phyloP scores from a whole-genome alignment of 2,888 invertebrate genomes.

The Rhopalosiphum nymphaeae region DNA sequence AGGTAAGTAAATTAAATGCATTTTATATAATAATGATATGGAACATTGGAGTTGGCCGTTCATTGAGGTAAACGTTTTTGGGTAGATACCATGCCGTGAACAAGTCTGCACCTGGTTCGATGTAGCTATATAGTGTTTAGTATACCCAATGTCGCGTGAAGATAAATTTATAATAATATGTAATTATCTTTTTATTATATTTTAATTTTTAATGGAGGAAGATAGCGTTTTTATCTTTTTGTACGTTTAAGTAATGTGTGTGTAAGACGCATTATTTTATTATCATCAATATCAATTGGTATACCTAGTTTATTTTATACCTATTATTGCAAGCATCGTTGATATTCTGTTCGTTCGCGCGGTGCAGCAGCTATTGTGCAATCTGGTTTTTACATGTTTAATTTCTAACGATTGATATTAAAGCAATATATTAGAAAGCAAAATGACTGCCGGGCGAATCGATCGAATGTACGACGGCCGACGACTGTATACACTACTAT shows the following conservation, averaged over 20 bases:
- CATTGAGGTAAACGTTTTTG: neutral
- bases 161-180: neutral
- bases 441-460: constrained; percentile 45
- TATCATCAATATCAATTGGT: neutral
- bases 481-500: neutral
- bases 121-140: neutral
- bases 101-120: neutral
- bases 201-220: neutral
- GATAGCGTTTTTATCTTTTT: neutral
- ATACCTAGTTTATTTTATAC: neutral
- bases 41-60: neutral
- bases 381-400: neutral
- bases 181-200: neutral
- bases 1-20: no score
- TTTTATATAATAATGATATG: neutral
- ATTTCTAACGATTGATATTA: neutral
- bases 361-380: neutral
- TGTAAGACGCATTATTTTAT: neutral
- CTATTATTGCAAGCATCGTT: neutral
- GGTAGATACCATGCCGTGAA: neutral
- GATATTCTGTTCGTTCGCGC: neutral
- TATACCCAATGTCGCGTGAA: neutral
- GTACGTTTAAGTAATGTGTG: neutral
- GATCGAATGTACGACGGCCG: neutral
- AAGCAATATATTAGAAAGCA: constrained; percentile 51